Conservation (phyloP, 2,113 vertebrate genomes). For the Corvus moneduloides region DNA sequence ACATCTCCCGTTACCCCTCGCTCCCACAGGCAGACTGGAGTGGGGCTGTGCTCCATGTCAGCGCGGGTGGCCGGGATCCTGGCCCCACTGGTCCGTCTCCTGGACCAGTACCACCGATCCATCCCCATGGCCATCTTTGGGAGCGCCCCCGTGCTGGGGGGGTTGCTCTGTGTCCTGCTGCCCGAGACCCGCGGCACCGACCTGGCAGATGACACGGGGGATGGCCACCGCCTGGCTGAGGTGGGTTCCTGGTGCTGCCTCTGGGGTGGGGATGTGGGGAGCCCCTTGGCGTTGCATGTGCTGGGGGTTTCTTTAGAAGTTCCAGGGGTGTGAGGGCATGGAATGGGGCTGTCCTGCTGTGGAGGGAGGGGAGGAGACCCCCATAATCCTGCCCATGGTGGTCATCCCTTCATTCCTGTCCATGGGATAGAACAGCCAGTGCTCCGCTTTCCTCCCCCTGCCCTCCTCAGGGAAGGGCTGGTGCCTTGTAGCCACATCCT, state of each 20-base stretch:
- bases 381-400: background rate
- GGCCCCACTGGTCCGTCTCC: background rate
- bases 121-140: slow-evolving; percentile 63
- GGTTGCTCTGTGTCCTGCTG: slow-evolving; percentile 76
- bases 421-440: rapidly evolving
- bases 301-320: background rate
- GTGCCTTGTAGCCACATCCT: rapidly evolving
- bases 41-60: background rate
- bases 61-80: background rate
- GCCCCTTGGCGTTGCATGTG: rapidly evolving
- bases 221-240: rapidly evolving
- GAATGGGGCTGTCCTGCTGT: background rate
- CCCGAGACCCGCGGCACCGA: slow-evolving; percentile 78
- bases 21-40: background rate
- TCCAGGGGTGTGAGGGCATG: background rate
- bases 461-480: background rate
- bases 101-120: background rate
- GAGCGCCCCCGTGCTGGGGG: slow-evolving; percentile 61
- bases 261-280: background rate
- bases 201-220: slow-evolving; percentile 67
- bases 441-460: rapidly evolving
- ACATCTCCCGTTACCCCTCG: rapidly evolving
- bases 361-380: background rate
- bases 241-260: background rate
- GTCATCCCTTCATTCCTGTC: background rate